Conservation (phyloP, 2,797 vertebrate genomes). For the Hoplostethus mediterraneus region DNA sequence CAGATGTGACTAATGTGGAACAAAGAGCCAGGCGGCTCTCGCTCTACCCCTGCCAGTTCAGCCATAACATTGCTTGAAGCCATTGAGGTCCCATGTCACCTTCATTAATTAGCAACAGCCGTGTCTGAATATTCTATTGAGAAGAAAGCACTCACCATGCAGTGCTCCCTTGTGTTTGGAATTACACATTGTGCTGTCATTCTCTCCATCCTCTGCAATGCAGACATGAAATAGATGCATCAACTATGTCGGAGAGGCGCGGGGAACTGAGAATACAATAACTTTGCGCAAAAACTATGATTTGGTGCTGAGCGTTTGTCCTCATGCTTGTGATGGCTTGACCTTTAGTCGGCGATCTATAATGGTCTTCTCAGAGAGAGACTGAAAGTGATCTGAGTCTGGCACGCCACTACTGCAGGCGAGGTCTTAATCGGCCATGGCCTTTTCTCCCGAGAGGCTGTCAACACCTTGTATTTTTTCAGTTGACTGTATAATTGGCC, state of each 20-base stretch:
- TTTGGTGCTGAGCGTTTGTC: slow-evolving; percentile 49
- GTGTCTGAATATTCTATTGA: slow-evolving; percentile 26
- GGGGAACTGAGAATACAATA: slow-evolving; percentile 11
- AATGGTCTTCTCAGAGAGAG: slow-evolving; percentile 43
- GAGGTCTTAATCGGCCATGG: slow-evolving; percentile 54
- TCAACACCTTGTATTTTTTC: slow-evolving; percentile 52
- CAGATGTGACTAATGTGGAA: slow-evolving; percentile 63
- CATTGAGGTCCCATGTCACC: slow-evolving; percentile 57
- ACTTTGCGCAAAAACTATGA: slow-evolving; percentile 16
- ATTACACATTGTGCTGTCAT: background rate
- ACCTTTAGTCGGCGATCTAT: slow-evolving; percentile 67
- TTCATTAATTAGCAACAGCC: slow-evolving; percentile 63
- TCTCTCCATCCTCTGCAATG: background rate
- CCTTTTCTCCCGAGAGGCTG: slow-evolving; percentile 55
- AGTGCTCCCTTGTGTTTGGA: slow-evolving; percentile 1
- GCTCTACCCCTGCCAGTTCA: slow-evolving; percentile 45
- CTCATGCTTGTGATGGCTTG: slow-evolving; percentile 39
- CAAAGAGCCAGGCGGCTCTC: slow-evolving; percentile 46
- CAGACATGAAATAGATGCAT: slow-evolving; percentile 21
- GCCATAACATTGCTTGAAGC: slow-evolving; percentile 60
- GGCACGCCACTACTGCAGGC: slow-evolving; percentile 34
- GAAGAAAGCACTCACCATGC: slow-evolving; percentile 2
- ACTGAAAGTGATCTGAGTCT: slow-evolving; percentile 44
- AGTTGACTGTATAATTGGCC: slow-evolving; percentile 24
- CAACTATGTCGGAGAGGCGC: slow-evolving; percentile 11